Conservation (phyloP, 2,888 invertebrate species). For the Agriopis aurantiaria region DNA sequence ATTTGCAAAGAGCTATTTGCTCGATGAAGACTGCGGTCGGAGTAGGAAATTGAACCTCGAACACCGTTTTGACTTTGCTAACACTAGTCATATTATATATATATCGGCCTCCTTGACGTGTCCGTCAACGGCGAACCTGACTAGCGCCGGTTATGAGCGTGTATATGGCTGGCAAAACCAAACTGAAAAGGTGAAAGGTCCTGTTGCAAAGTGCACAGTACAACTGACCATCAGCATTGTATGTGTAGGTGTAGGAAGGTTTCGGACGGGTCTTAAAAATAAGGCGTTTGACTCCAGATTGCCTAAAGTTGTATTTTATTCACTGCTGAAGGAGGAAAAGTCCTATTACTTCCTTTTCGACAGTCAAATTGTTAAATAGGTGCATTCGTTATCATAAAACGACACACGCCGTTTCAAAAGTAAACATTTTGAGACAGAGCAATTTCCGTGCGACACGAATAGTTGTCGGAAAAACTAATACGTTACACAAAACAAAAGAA, state of each 20-base stretch:
- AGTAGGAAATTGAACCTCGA: conserved; percentile 80
- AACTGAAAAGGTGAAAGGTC: no score
- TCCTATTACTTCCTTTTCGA: conserved; percentile 77
- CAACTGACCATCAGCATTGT: no score
- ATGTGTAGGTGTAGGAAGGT: no score
- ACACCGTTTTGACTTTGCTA: conserved; percentile 65
- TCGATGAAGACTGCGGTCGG: conserved; percentile 75
- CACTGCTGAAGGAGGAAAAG: no score
- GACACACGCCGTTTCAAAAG: conserved; percentile 54
- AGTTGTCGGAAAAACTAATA: conserved; percentile 77
- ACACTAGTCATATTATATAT: conserved; percentile 83
- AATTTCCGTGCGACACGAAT: conserved; percentile 74
- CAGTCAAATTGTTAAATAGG: conserved; percentile 61
- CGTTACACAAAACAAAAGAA: conserved; percentile 74
- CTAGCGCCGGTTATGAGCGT: no score
- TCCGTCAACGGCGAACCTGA: no score
- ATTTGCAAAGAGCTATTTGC: conserved; percentile 85
- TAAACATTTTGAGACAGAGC: conserved; percentile 67
- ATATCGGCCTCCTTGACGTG: no score
- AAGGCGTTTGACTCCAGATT: no score
- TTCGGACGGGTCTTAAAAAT: no score
- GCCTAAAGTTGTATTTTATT: no score
- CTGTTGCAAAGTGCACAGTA: no score
- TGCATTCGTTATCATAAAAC: conserved; percentile 70
- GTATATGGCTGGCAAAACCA: no score